Percentiles rank a stretch among this genome's conserved stretches.
Evolutionary conservation across 2,888 invertebrate genomes (phyloP).

Genomic region (Stenotaenia linearis): DNA sequence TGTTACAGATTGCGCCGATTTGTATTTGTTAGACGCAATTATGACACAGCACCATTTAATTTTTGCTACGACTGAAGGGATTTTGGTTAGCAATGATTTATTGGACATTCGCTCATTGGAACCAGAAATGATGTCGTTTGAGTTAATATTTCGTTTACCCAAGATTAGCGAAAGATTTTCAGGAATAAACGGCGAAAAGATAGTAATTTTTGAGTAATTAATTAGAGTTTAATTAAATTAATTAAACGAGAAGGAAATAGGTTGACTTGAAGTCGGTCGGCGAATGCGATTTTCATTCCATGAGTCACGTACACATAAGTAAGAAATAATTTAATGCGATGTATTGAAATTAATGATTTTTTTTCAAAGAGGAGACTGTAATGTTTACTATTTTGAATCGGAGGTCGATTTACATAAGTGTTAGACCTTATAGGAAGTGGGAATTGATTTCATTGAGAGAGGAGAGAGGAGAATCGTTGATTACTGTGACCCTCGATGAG

Average conservation of each 20-base stretch:
- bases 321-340: not conserved
- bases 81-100: not conserved
- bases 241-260: not conserved
- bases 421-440: not conserved
- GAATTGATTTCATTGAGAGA: not conserved
- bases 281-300: not conserved
- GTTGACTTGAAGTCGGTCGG: not conserved
- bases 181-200: not conserved
- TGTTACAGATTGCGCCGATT: not conserved
- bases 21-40: not conserved
- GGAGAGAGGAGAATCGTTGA: not conserved
- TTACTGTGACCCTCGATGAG: not conserved
- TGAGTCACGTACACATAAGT: not conserved
- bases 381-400: not conserved
- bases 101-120: not conserved
- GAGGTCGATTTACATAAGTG: not conserved
- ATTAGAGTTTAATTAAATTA: not conserved
- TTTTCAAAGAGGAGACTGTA: not conserved
- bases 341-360: too few species aligned
- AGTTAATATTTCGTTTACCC: not conserved
- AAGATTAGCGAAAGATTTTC: not conserved
- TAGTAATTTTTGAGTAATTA: not conserved
- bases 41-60: not conserved
- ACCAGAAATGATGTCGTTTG: not conserved
- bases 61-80: not conserved